These are phyloP conservation scores for Drosophila simulans DNA, from an alignment of 1,140 invertebrate species.

Conservation along the genomic window DNA sequence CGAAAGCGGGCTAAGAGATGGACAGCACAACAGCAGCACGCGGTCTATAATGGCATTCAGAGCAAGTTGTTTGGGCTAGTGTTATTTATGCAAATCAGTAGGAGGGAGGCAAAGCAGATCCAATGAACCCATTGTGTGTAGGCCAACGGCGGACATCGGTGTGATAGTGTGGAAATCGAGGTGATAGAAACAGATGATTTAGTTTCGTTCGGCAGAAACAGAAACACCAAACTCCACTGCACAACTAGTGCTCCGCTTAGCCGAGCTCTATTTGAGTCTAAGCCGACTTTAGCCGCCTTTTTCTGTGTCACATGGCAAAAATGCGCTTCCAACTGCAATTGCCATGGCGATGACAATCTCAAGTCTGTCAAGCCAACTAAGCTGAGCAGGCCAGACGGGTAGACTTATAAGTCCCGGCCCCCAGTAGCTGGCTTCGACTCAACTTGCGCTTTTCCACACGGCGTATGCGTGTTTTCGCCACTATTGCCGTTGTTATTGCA, in stretches of 20 bases:
- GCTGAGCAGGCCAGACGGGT: conserved; percentile 19
- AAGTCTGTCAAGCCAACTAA: conserved; percentile 31
- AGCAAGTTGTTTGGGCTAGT: conserved; percentile 78
- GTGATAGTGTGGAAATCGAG: conserved; percentile 4
- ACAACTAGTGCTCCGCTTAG: too few species aligned
- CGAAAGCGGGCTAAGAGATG: conserved; percentile 47
- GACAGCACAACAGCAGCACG: conserved; percentile 21
- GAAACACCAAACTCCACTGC: too few species aligned
- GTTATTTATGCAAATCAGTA: conserved; percentile 73
- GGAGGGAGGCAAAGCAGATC: conserved; percentile 24
- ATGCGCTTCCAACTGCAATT: conserved; percentile 5
- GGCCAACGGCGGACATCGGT: neutral
- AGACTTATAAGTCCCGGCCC: conserved; percentile 43
- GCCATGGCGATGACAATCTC: conserved; percentile 34
- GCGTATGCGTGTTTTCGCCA: conserved; percentile 40
- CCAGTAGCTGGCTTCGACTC: conserved; percentile 40
- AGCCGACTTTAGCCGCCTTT: conserved; percentile 13
- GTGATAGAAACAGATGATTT: neutral
- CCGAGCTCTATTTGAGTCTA: neutral
- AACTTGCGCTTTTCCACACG: conserved; percentile 71
- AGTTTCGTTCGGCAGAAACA: neutral
- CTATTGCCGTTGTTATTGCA: conserved; percentile 28
- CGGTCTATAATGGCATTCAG: conserved; percentile 63
- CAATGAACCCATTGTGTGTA: conserved; percentile 15
- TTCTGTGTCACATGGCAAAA: conserved; percentile 26